phyloP scores from a whole-genome alignment of 1,140 invertebrate species.

The Cotesia typhae region DNA sequence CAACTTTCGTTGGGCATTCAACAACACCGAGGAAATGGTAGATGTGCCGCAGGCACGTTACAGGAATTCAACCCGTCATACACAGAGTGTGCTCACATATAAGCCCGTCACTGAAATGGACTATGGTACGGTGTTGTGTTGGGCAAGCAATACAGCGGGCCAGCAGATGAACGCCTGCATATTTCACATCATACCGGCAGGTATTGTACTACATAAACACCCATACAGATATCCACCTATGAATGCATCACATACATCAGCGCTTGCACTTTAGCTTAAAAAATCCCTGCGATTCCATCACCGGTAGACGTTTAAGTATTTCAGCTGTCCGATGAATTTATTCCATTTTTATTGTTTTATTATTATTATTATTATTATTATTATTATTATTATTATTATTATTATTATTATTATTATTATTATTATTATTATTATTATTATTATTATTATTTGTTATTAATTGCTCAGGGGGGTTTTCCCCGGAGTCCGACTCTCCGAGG shows the following conservation, averaged over 20 bases:
- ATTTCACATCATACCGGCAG: constrained; percentile 77
- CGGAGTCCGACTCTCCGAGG: too few relatives aligned
- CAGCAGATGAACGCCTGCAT: constrained; percentile 74
- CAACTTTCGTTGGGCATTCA: constrained; percentile 89
- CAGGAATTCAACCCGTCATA: constrained; percentile 69
- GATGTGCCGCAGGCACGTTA: constrained; percentile 75
- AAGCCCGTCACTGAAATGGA: constrained; percentile 80
- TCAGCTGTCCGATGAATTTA: constrained; percentile 11
- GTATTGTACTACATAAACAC: constrained; percentile 51
- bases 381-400: neutral
- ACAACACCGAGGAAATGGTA: constrained; percentile 83
- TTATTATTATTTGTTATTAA: too few relatives aligned
- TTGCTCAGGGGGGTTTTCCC: too few relatives aligned
- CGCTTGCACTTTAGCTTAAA: too few relatives aligned
- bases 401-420: neutral
- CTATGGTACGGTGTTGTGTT: constrained; percentile 76
- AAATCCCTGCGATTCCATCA: too few relatives aligned
- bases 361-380: neutral
- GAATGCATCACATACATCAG: neutral
- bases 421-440: neutral
- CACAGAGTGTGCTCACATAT: constrained; percentile 79
- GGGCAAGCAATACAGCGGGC: constrained; percentile 74
- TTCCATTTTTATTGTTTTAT: neutral
- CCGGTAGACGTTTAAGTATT: neutral
- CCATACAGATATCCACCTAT: neutral